phyloP scores from a whole-genome alignment of 2,797 vertebrate species.

The Prunella strophiata region DNA sequence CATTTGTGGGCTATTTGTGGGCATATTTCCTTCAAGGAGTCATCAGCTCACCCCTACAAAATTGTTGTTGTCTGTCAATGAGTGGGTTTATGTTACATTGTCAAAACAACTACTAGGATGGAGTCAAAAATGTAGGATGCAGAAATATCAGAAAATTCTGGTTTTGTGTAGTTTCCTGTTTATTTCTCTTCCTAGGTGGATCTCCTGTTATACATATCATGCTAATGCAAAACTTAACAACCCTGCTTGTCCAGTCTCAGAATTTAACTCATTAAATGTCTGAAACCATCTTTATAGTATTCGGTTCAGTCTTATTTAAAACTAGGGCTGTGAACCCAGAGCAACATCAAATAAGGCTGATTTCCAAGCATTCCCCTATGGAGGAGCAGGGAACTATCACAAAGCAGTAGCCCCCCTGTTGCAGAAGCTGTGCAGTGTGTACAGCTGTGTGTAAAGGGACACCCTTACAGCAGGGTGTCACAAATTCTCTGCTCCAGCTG shows the following conservation, averaged over 20 bases:
- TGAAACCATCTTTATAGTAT: background rate
- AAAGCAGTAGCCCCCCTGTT: background rate
- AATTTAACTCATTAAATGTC: background rate
- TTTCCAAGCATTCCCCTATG: background rate
- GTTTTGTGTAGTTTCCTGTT: slow-evolving; percentile 1
- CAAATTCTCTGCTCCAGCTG: background rate
- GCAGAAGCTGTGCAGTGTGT: background rate
- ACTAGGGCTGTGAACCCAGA: background rate
- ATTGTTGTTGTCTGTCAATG: slow-evolving; percentile 14
- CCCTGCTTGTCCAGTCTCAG: background rate
- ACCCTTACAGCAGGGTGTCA: background rate
- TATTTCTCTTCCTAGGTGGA: background rate
- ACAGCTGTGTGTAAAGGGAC: background rate
- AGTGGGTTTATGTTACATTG: slow-evolving; percentile 35
- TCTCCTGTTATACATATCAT: background rate
- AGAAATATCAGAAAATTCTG: background rate
- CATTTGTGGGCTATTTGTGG: background rate
- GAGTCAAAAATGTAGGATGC: slow-evolving; percentile 26
- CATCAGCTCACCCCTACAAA: background rate
- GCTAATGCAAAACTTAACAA: background rate
- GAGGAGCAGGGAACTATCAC: background rate
- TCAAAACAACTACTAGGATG: slow-evolving; percentile 2
- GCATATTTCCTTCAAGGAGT: slow-evolving; percentile 6
- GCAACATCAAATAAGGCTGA: background rate
- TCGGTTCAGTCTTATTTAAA: background rate